phyloP scores from a whole-genome alignment of 2,888 invertebrate species.

The Prosopocoilus inquinatus region DNA sequence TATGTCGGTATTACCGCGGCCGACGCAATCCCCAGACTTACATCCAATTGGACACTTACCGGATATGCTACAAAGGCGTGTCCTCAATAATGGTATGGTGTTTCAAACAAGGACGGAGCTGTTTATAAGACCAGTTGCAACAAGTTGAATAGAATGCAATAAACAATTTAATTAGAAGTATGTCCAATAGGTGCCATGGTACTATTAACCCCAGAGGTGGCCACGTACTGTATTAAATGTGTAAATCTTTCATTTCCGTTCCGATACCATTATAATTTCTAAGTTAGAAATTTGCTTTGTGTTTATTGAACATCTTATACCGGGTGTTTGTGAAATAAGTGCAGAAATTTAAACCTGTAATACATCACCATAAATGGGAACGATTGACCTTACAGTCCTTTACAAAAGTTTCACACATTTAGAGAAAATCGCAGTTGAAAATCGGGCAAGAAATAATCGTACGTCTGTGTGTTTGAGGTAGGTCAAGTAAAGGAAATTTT shows the following conservation, averaged over 20 bases:
- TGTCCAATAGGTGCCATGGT: constrained; percentile 8
- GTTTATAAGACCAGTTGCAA: neutral
- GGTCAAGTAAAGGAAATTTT: no score
- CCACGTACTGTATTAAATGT: neutral
- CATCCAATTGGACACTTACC: constrained; percentile 25
- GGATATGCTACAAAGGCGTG: constrained; percentile 8
- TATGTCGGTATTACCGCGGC: constrained; percentile 16
- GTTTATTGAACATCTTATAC: neutral
- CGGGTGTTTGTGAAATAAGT: no score
- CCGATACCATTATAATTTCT: neutral
- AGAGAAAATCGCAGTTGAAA: no score
- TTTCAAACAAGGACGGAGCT: neutral
- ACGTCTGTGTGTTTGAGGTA: no score
- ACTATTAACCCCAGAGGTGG: constrained; percentile 7
- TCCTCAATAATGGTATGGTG: neutral
- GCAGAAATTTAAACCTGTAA: no score
- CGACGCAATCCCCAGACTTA: constrained; percentile 21
- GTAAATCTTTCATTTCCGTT: neutral
- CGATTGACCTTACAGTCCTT: no score
- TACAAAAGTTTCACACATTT: no score
- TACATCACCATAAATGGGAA: no score
- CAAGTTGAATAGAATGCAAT: constrained; percentile 9
- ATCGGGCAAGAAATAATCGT: no score
- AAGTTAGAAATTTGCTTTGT: neutral
- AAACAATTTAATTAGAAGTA: constrained; percentile 10